Conservation (phyloP, 1,140 invertebrate species). For the Wiebesia pumilae region DNA sequence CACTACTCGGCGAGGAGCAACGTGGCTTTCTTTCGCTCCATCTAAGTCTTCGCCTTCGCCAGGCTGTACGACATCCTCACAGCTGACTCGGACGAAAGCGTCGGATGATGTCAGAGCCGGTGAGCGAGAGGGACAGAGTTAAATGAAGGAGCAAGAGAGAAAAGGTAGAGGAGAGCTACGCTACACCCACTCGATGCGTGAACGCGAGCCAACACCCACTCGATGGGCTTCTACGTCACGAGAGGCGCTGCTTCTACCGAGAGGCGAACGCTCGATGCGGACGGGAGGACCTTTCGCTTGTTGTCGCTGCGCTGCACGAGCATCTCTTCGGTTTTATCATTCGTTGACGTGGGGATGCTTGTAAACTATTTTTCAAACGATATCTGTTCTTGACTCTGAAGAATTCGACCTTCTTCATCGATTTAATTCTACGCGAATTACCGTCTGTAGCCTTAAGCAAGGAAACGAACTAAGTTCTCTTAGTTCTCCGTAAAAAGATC, state of each 20-base stretch:
- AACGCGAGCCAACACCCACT: conserved; percentile 13
- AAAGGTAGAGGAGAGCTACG: no score
- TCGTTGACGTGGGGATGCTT: neutral
- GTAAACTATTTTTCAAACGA: no score
- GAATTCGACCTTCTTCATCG: no score
- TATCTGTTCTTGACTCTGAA: no score
- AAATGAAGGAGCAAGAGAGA: neutral
- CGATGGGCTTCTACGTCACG: neutral
- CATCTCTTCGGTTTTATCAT: neutral
- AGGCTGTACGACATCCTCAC: conserved; percentile 30
- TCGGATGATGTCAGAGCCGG: conserved; percentile 71
- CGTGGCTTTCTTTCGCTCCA: conserved; percentile 72
- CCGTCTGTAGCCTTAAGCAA: no score
- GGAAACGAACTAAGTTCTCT: no score
- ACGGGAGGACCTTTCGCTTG: neutral
- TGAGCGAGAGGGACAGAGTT: conserved; percentile 9
- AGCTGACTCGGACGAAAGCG: conserved; percentile 65
- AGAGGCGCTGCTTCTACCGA: neutral
- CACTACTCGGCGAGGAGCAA: conserved; percentile 33
- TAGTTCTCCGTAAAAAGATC: no score
- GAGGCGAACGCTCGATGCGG: neutral
- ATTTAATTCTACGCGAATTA: no score
- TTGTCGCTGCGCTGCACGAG: no score
- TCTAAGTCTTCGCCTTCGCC: conserved; percentile 67
- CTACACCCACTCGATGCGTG: conserved; percentile 63